Conservation (phyloP, 2,113 vertebrate species). For the Bettongia penicillata region DNA sequence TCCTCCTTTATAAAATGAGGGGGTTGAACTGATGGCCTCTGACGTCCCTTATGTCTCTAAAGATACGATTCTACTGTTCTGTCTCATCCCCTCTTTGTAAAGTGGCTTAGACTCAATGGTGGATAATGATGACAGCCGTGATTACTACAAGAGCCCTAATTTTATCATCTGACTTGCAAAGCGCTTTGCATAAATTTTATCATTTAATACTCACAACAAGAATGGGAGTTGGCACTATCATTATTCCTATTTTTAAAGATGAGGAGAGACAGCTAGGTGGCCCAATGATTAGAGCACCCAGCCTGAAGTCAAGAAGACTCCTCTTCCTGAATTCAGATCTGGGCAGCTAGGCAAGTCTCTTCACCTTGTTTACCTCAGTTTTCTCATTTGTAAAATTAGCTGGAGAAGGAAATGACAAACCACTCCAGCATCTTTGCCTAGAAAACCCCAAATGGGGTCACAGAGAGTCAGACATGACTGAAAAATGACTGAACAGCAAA, state of each 20-base stretch:
- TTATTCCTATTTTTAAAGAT: background rate
- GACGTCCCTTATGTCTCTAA: background rate
- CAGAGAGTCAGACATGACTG: too few species aligned
- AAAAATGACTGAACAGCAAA: too few species aligned
- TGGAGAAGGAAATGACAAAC: too few species aligned
- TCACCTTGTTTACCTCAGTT: too few species aligned
- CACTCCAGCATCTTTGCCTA: too few species aligned
- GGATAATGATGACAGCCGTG: background rate
- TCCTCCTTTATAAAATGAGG: background rate
- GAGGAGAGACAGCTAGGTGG: background rate
- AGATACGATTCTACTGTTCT: background rate
- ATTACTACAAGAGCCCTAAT: background rate
- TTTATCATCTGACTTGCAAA: background rate
- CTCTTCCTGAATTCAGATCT: too few species aligned
- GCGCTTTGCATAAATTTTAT: background rate
- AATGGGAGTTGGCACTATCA: background rate
- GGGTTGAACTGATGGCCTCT: background rate
- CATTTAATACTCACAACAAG: background rate
- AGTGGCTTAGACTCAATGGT: background rate
- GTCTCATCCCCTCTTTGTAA: background rate
- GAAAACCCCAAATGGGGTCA: too few species aligned
- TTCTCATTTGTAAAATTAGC: too few species aligned
- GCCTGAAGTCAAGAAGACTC: too few species aligned
- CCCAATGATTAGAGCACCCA: rapidly evolving
- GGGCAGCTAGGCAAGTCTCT: too few species aligned